Evolutionary conservation across 1,140 invertebrate species (phyloP), one percentile per base, ranked within the genome.

Genomic region (Temnothorax longispinosus): DNA sequence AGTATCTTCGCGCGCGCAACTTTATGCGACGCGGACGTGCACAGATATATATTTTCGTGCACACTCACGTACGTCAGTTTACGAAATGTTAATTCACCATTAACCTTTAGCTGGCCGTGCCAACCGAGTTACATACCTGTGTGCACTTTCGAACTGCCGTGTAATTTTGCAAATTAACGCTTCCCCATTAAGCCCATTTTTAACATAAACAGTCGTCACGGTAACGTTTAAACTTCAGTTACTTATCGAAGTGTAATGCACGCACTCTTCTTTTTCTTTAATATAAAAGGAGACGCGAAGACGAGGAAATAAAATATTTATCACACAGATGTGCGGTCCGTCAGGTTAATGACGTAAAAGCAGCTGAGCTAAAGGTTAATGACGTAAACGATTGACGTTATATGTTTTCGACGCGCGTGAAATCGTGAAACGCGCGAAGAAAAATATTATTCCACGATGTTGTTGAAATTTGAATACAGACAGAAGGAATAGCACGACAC

Each of bases 71-170:
- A 38, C 21, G 38, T 10, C n/a, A 2, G 3, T 21, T 64, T 13
- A n/a, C 35, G 69, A 74, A 84, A 84, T 84, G 80, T 50, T 84
- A 84, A 84, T 84, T 75, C 67, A 1, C 11, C 21, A 50, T 84
- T 84, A 84, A 84, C 69, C 80, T 75, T 84, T 84, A 74, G 58
- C 67, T 44, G 27, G 41, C 44, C 21, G 41, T 27, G 41, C 10
- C 5, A 15, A 15, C 13, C 67, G 18, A 3, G 18, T 71, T n/a
- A 6, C 38, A 15, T 58, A 38, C 3, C 6, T 38, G 64, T 13
- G n/a, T 69, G 35, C 18, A 21, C 44, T 71, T 44, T 50, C 27
- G 11, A 8, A 32, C 4, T 38, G 67, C 1, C 41, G 18, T 15
- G 10, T 35, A 47, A 82, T 35, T 15, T 35, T 4, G 15, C 15